phyloP scores from a whole-genome alignment of 1,140 invertebrate species.

The Eurosta solidaginis region DNA sequence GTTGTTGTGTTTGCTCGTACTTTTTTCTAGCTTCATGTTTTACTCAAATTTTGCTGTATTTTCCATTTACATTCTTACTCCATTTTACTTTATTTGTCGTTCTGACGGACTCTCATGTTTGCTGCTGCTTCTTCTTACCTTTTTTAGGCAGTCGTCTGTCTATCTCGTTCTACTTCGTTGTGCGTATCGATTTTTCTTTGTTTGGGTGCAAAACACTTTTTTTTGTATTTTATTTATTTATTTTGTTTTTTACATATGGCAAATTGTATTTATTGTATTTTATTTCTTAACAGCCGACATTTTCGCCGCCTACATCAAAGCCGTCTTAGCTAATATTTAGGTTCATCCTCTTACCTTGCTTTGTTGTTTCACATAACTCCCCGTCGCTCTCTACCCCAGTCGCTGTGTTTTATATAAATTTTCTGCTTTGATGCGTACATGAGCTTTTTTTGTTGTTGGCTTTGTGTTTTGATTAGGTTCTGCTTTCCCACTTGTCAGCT shows the following conservation, averaged over 20 bases:
- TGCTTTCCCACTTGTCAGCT: background rate
- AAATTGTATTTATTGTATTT: background rate
- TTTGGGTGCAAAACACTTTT: conserved; percentile 21
- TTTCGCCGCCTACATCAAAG: background rate
- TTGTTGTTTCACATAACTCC: background rate
- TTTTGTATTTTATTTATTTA: background rate
- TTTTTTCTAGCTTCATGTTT: background rate
- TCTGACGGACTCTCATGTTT: background rate
- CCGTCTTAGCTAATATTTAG: background rate
- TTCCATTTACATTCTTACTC: background rate
- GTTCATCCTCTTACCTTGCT: background rate
- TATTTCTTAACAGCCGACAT: background rate
- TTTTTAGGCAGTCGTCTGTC: too few species aligned
- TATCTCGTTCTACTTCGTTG: background rate
- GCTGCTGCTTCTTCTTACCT: background rate
- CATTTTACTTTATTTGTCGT: background rate
- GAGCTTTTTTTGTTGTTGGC: background rate
- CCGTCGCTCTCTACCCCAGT: background rate
- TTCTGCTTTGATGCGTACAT: background rate
- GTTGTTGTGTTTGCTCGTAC: background rate
- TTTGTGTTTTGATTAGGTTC: background rate
- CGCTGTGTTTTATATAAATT: background rate
- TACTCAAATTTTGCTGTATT: background rate
- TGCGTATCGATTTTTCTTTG: conserved; percentile 16
- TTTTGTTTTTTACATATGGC: background rate